Conservation (phyloP, 1,140 invertebrate genomes). For the Tetragonula clypearis region DNA sequence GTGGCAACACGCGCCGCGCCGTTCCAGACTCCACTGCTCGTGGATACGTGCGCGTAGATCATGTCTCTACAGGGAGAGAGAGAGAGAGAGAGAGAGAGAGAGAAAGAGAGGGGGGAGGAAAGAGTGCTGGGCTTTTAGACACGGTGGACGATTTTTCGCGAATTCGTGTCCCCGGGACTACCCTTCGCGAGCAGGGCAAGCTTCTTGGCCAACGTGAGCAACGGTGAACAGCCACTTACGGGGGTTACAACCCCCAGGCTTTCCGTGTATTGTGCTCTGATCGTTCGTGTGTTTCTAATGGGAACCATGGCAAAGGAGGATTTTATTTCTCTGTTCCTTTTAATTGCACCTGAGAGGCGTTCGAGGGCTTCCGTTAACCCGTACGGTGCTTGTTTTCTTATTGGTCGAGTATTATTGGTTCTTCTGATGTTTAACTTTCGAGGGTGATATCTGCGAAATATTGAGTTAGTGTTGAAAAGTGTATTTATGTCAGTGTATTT, state of each 20-base stretch:
- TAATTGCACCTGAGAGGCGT: slow-evolving; percentile 18
- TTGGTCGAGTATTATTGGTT: background rate
- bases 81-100: background rate
- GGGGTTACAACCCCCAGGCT: background rate
- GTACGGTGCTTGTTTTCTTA: background rate
- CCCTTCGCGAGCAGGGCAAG: background rate
- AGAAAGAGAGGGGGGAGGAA: background rate
- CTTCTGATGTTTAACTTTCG: background rate
- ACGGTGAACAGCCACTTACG: slow-evolving; percentile 39
- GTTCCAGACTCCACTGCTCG: background rate
- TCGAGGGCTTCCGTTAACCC: background rate
- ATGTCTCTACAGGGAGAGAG: background rate
- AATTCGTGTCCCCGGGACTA: slow-evolving; percentile 9
- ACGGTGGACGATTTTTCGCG: slow-evolving; percentile 73
- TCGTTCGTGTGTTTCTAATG: slow-evolving; percentile 38
- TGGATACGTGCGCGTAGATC: background rate
- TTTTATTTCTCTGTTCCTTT: slow-evolving; percentile 17
- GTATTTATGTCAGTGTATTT: too few species aligned
- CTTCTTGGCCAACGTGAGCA: slow-evolving; percentile 31
- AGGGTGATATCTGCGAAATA: background rate
- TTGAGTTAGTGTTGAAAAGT: background rate
- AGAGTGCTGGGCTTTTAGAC: slow-evolving; percentile 69
- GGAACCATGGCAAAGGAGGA: background rate
- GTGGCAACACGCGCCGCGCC: slow-evolving; percentile 59
- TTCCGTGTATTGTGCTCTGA: slow-evolving; percentile 10